Evolutionary conservation across 2,113 vertebrate genomes (phyloP).

Genomic region (Haemorhous mexicanus): DNA sequence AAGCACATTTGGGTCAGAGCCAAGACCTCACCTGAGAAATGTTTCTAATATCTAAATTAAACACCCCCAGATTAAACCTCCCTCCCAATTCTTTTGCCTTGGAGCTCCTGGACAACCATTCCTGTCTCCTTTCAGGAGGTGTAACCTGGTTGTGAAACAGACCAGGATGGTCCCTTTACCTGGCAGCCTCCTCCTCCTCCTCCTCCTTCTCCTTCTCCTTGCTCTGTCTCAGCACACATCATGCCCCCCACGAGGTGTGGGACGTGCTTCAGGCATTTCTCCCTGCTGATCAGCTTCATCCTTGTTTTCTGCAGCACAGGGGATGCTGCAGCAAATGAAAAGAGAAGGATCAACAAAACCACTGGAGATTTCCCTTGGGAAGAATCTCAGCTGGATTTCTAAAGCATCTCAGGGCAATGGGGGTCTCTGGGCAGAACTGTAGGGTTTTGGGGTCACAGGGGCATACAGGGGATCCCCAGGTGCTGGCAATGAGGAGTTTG

Average conservation of each 20-base stretch:
- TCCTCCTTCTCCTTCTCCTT: not conserved
- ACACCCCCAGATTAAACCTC: not conserved
- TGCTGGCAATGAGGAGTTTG: not conserved
- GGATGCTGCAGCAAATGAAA: not conserved
- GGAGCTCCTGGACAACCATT: not conserved
- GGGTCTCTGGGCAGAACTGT: not conserved
- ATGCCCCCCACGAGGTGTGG: not conserved
- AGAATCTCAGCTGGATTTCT: not conserved
- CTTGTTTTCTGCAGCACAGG: not conserved
- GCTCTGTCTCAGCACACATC: slow-evolving; percentile 45
- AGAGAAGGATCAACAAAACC: not conserved
- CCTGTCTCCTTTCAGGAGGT: not conserved
- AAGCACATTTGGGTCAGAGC: not conserved
- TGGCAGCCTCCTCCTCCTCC: not conserved
- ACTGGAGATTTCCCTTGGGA: not conserved
- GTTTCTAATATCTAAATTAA: not conserved
- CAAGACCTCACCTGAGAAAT: not conserved
- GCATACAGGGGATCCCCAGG: not conserved
- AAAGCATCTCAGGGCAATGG: not conserved
- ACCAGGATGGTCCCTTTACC: slow-evolving; percentile 29
- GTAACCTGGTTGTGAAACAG: not conserved
- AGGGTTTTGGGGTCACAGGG: fast-evolving
- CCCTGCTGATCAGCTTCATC: slow-evolving; percentile 17
- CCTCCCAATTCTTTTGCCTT: not conserved
- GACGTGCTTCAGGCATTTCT: not conserved